Conservation (phyloP, 1,140 invertebrate species). For the Antheraea mylitta region DNA sequence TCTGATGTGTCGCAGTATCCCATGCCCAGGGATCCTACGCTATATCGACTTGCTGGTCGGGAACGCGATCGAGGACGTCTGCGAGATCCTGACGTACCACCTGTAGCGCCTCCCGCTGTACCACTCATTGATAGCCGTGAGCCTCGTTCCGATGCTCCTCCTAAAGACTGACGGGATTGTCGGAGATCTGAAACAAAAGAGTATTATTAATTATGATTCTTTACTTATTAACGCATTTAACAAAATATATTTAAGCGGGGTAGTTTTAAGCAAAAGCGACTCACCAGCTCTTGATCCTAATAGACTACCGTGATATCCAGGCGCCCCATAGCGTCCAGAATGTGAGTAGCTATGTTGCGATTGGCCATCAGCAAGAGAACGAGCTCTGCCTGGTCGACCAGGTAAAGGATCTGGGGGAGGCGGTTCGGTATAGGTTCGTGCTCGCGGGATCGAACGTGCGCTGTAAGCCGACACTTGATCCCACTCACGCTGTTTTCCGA, state of each 20-base stretch:
- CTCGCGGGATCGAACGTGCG: conserved; percentile 92
- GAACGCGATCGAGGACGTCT: conserved; percentile 84
- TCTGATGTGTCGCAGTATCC: conserved; percentile 91
- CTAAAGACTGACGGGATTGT: conserved; percentile 89
- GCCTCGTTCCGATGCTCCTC: conserved; percentile 88
- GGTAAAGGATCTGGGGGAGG: conserved; percentile 77
- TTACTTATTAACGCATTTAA: background rate
- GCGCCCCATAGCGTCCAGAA: conserved; percentile 86
- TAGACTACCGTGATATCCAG: conserved; percentile 86
- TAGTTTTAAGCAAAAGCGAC: conserved; percentile 24
- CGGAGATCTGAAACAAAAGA: conserved; percentile 83
- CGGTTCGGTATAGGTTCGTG: conserved; percentile 87
- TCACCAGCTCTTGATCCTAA: conserved; percentile 88
- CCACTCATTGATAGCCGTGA: conserved; percentile 84
- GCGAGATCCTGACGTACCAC: conserved; percentile 82
- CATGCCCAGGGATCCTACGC: conserved; percentile 87
- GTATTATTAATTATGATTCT: conserved; percentile 3
- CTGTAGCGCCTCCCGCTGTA: conserved; percentile 78
- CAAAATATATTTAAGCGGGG: conserved; percentile 13
- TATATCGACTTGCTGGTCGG: conserved; percentile 78
- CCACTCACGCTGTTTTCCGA: conserved; percentile 93
- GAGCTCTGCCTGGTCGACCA: conserved; percentile 82
- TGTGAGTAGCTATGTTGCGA: conserved; percentile 92
- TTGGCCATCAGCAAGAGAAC: conserved; percentile 90
- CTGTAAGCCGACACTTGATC: conserved; percentile 96